Evolutionary conservation across 2,797 vertebrate species (phyloP).

Genomic region (Pantherophis alleghaniensis): DNA sequence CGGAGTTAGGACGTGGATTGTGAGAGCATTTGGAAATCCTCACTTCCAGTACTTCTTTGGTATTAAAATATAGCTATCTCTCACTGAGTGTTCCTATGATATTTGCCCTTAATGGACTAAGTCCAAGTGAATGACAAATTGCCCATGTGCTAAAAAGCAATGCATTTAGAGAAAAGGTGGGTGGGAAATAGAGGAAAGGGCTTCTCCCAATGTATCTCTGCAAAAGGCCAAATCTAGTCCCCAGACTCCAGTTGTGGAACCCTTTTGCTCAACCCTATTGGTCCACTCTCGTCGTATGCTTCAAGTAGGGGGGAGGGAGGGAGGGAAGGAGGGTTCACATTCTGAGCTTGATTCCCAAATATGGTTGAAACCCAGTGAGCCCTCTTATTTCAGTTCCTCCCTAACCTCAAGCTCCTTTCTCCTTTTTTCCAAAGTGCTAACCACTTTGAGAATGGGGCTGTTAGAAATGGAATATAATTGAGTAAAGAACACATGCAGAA

Average conservation of each 20-base stretch:
- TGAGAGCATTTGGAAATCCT: not conserved
- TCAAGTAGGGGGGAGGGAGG: too few species aligned
- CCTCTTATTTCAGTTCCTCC: not conserved
- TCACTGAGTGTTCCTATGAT: not conserved
- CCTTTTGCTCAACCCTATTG: not conserved
- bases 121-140: not conserved
- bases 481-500: not conserved
- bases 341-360: not conserved
- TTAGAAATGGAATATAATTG: not conserved
- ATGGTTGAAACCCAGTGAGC: not conserved
- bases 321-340: not conserved
- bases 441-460: not conserved
- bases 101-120: not conserved
- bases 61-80: not conserved
- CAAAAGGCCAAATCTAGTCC: not conserved
- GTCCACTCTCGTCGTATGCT: not conserved
- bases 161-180: not conserved
- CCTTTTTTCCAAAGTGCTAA: not conserved
- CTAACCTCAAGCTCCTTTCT: not conserved
- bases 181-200: not conserved
- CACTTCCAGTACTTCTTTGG: not conserved
- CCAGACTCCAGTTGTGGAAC: not conserved
- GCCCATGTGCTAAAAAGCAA: not conserved
- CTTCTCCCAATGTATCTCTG: not conserved
- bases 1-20: not conserved